Conservation (phyloP, 2,113 vertebrate genomes). For the Falcunculus frontatus region DNA sequence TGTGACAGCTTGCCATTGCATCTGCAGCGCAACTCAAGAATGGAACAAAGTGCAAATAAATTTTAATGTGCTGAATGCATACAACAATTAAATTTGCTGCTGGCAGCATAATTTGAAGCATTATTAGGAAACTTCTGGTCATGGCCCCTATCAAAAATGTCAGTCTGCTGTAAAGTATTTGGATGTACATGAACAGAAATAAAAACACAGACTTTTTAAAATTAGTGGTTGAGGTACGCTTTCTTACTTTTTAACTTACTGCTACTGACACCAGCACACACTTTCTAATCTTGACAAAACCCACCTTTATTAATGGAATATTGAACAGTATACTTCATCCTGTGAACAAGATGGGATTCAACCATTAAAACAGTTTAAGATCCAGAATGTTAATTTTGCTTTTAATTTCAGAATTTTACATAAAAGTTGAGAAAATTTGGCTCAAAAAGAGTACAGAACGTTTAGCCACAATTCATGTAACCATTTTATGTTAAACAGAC, state of each 20-base stretch:
- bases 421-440: not conserved
- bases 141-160: not conserved
- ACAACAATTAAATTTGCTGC: conserved; percentile 13
- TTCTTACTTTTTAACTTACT: not conserved
- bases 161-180: not conserved
- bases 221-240: not conserved
- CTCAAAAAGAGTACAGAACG: not conserved
- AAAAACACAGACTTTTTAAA: not conserved
- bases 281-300: not conserved
- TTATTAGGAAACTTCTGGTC: not conserved
- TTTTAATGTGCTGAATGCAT: conserved; percentile 4
- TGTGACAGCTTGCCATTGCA: not conserved
- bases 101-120: not conserved
- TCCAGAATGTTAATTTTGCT: not conserved
- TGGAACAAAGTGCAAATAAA: conserved; percentile 10
- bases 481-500: not conserved
- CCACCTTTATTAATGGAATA: not conserved
- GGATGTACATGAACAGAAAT: not conserved
- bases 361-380: not conserved
- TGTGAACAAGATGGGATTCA: not conserved
- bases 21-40: not conserved
- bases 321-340: not conserved
- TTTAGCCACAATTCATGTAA: not conserved
- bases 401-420: not conserved
- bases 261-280: not conserved